phyloP scores from a whole-genome alignment of 2,797 vertebrate species.

The Catostomus latipinnis region DNA sequence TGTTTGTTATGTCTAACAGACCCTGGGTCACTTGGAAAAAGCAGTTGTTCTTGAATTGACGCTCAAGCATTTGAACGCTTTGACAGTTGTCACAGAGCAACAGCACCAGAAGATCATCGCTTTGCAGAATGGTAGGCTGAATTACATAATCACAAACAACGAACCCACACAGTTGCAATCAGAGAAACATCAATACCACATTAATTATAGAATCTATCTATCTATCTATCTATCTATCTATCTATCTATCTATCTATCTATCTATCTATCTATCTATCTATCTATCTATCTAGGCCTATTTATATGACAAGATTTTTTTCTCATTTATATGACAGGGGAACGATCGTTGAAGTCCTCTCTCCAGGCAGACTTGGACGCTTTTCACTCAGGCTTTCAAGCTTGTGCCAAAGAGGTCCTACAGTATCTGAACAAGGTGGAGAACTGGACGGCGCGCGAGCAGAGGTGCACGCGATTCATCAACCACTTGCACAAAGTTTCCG shows the following conservation, averaged over 20 bases:
- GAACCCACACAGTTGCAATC: background rate
- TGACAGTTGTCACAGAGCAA: slow-evolving; percentile 95
- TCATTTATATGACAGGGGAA: slow-evolving; percentile 78
- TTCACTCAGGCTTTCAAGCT: slow-evolving; percentile 95
- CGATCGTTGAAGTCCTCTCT: slow-evolving; percentile 86
- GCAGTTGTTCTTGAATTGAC: slow-evolving; percentile 97
- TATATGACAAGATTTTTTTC: background rate
- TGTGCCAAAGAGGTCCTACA: slow-evolving; percentile 97
- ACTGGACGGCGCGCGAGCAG: slow-evolving; percentile 91
- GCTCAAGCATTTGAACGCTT: slow-evolving; percentile 94
- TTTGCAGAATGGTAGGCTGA: slow-evolving; percentile 89
- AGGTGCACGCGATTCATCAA: slow-evolving; percentile 88
- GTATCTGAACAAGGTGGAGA: slow-evolving; percentile 90
- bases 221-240: background rate
- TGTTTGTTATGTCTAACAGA: slow-evolving; percentile 74
- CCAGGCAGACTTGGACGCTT: slow-evolving; percentile 90
- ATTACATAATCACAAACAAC: slow-evolving; percentile 50
- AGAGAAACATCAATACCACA: too few species aligned
- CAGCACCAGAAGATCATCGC: slow-evolving; percentile 96
- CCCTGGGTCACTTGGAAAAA: slow-evolving; percentile 96
- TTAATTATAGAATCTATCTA: too few species aligned
- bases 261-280: too few species aligned
- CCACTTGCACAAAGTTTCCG: slow-evolving; percentile 90
- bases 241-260: background rate
- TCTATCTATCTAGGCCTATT: background rate